A percentile compares a stretch with the other conserved stretches of the same genome.
These are phyloP conservation scores for Tenthredo livida DNA, from an alignment of 2,888 invertebrate species.

Conservation along the genomic window DNA sequence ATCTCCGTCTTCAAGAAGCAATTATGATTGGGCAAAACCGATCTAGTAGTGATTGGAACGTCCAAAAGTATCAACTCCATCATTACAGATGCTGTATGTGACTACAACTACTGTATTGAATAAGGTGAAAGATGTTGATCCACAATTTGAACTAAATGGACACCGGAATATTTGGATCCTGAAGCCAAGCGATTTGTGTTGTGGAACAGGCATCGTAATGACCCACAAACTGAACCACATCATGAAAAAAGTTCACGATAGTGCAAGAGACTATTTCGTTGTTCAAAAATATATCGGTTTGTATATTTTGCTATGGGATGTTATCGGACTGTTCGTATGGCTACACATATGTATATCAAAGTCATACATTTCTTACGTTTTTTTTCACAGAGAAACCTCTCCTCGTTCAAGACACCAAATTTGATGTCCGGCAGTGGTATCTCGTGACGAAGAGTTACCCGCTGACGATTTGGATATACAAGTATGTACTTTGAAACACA, in stretches of 20 bases:
- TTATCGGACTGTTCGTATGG: conserved; percentile 43
- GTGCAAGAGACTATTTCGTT: conserved; percentile 83
- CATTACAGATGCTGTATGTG: conserved; percentile 27
- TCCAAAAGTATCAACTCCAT: conserved; percentile 7
- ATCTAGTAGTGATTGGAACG: neutral
- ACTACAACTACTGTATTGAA: conserved; percentile 81
- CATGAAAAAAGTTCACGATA: conserved; percentile 80
- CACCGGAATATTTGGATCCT: conserved; percentile 91
- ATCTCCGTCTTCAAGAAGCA: neutral
- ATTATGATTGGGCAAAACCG: neutral
- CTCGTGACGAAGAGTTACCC: conserved; percentile 87
- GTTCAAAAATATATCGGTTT: conserved; percentile 93
- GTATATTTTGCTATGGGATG: conserved; percentile 60
- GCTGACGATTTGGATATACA: conserved; percentile 91
- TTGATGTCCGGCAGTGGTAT: conserved; percentile 93
- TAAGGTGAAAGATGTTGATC: conserved; percentile 81
- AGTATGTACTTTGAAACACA: conserved; percentile 78
- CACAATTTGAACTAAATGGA: conserved; percentile 87
- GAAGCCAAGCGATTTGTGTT: conserved; percentile 88
- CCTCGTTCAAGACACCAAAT: conserved; percentile 89
- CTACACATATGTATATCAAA: too few relatives aligned
- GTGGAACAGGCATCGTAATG: conserved; percentile 89
- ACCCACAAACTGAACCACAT: conserved; percentile 86
- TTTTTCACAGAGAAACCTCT: conserved; percentile 87
- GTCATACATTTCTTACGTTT: neutral